A percentile compares a stretch with the other conserved stretches of the same genome.
Evolutionary conservation across 1,140 invertebrate species (phyloP).

Genomic region (Heliothis subflexa): DNA sequence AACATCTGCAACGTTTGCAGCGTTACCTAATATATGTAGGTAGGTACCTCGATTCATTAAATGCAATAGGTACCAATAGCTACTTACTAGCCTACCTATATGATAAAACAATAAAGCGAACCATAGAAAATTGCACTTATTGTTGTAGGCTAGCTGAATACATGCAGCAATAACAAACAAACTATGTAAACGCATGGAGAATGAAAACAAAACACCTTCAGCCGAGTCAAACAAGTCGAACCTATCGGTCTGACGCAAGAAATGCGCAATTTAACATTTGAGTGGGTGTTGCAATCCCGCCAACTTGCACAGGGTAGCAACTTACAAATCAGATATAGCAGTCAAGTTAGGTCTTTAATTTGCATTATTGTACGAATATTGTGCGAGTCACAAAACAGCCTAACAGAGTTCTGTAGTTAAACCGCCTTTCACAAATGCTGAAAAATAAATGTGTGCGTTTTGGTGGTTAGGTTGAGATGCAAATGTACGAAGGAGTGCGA

Average conservation of each 20-base stretch:
- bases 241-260: slow-evolving; percentile 47
- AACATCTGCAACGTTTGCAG: too few species aligned
- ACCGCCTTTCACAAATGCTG: too few species aligned
- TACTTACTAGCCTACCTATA: background rate
- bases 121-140: slow-evolving; percentile 1
- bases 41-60: too few species aligned
- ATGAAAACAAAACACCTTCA: slow-evolving; percentile 33
- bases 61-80: too few species aligned
- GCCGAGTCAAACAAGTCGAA: slow-evolving; percentile 10
- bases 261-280: slow-evolving; percentile 54
- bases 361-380: slow-evolving; percentile 15
- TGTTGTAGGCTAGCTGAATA: background rate
- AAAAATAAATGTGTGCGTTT: too few species aligned
- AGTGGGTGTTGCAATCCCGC: slow-evolving; percentile 37
- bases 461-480: background rate
- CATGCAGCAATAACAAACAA: slow-evolving; percentile 7
- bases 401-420: too few species aligned
- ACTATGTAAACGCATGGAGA: slow-evolving; percentile 5
- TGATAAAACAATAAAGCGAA: slow-evolving; percentile 8
- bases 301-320: background rate
- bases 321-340: slow-evolving; percentile 13
- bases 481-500: slow-evolving; percentile 38
- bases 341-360: slow-evolving; percentile 29
- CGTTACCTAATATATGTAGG: too few species aligned
- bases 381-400: background rate